Base-by-base conservation (phyloP, 2,113 vertebrate genomes). In the Chionomys nivalis region DNA sequence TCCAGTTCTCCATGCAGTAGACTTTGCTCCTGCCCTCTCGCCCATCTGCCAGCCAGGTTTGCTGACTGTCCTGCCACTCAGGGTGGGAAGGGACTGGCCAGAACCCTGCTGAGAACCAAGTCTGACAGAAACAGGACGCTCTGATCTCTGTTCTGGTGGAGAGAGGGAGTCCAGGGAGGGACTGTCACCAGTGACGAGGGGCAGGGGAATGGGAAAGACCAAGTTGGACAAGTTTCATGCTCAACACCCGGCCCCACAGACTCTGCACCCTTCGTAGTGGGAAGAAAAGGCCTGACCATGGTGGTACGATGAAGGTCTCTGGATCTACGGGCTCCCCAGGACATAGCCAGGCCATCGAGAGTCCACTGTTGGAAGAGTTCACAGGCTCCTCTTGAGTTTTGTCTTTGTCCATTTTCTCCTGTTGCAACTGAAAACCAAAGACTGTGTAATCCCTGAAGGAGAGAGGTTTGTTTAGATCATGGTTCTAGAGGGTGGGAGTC, bases 1-100 rank as follows among this genome's bases (percentile, higher is more conserved):
- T 28, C 14, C 55, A 6, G 7, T 39, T 2, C 19, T 39, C 1
- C 1, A 0, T 0, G 23, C 39, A 33, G 14, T 5, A 0, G 17
- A 44, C 11, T 1, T 23, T 0, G 28, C 49, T 72, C 65, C 58
- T 1, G 0, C 5, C 12, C 49, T 4, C 9, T 47, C 33, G 4
- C 13, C 9, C 33, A 12, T n/a, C 13, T 11, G 13, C 70, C 82
- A 5, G 49, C 52, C 1, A 9, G 1, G 28, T 28, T 31, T 14
- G 7, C 3, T 36, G 8, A n/a, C 19, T 0, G 12, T 39, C 21
- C 2, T 13, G 33, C 4, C 7, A 1, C 19, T 81, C 47, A 3
- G 9, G 49, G 36, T 42, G 8, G 4, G 68, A 42, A 65, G 24
- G 23, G n/a, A 21, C 36, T 14, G 2, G 23, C 14, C 31, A 3